Evolutionary conservation across 2,888 invertebrate species (phyloP).

Genomic region (Hetaerina titia): DNA sequence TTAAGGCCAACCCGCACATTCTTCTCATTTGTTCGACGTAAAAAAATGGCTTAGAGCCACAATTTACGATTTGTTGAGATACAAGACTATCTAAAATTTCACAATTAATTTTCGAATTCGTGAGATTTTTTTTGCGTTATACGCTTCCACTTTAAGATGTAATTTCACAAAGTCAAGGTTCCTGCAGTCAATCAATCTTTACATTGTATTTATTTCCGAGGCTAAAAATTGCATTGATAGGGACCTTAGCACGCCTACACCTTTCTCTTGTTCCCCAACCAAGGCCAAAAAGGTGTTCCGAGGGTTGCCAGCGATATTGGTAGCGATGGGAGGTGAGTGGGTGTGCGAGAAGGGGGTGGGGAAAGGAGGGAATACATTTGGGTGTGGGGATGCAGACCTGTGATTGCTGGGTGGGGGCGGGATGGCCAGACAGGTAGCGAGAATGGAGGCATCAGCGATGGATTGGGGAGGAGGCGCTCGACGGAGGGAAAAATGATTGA

Average conservation of each 20-base stretch:
- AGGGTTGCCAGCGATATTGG: background rate
- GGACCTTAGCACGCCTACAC: background rate
- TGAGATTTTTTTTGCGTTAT: no score
- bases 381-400: background rate
- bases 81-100: no score
- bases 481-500: background rate
- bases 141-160: no score
- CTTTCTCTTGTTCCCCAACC: background rate
- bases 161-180: no score
- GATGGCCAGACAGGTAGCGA: background rate
- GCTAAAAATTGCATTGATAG: background rate
- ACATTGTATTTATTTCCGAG: background rate
- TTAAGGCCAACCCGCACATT: no score
- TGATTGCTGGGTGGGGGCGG: background rate
- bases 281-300: constrained; percentile 52
- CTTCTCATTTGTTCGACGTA: no score
- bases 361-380: background rate
- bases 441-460: background rate
- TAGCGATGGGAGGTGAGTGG: background rate
- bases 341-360: background rate
- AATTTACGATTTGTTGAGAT: no score
- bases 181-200: background rate
- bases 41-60: no score
- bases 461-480: background rate
- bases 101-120: no score